Conservation (phyloP, 2,888 invertebrate genomes). For the Hyalella azteca region DNA sequence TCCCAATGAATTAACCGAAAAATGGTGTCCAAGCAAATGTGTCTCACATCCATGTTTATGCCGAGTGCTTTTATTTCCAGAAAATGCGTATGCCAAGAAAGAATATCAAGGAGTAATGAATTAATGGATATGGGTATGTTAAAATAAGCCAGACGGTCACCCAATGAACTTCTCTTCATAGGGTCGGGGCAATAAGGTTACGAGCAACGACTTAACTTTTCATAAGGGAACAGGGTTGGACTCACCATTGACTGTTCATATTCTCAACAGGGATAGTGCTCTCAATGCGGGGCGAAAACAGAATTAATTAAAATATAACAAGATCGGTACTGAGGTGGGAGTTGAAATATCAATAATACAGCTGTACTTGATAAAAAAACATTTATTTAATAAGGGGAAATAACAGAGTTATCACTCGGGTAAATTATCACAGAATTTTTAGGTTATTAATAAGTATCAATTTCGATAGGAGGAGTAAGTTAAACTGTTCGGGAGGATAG, state of each 20-base stretch:
- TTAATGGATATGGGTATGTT: background rate
- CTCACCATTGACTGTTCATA: constrained; percentile 6
- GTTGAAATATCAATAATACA: background rate
- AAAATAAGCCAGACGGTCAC: background rate
- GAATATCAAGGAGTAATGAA: no score
- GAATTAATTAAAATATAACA: no score
- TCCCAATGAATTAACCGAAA: no score
- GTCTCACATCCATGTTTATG: no score
- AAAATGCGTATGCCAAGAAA: no score
- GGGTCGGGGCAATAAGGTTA: background rate
- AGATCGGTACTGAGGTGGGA: background rate
- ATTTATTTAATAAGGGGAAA: constrained; percentile 10
- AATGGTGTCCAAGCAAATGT: no score
- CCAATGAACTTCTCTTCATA: background rate
- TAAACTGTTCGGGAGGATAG: background rate
- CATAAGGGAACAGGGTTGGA: background rate
- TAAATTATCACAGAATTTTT: background rate
- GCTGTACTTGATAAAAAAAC: background rate
- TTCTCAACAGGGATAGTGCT: no score
- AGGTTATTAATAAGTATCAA: background rate
- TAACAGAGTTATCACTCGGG: constrained; percentile 1
- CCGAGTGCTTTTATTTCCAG: no score
- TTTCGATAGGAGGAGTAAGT: background rate
- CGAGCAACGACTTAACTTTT: background rate
- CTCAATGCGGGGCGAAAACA: no score